phyloP scores from a whole-genome alignment of 2,888 invertebrate genomes.

The Agriopis aurantiaria region DNA sequence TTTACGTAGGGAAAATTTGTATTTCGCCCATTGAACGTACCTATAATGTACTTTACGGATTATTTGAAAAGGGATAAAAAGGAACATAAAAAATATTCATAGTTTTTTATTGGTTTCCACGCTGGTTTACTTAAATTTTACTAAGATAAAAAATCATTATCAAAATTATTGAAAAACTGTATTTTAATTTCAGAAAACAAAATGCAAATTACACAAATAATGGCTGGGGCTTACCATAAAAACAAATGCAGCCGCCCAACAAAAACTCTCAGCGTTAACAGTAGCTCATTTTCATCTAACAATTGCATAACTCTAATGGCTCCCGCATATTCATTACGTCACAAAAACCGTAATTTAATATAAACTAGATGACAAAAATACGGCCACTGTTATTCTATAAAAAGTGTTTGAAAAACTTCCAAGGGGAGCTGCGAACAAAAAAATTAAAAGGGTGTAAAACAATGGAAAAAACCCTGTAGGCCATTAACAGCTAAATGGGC shows the following conservation, averaged over 20 bases:
- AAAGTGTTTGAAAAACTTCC: constrained; percentile 70
- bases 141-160: not conserved
- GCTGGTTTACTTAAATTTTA: not conserved
- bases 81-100: too few species aligned
- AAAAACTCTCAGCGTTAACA: constrained; percentile 70
- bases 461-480: constrained; percentile 66
- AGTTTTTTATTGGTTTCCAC: too few species aligned
- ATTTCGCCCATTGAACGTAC: too few species aligned
- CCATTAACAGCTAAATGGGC: constrained; percentile 78
- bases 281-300: constrained; percentile 74
- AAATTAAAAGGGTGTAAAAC: constrained; percentile 78
- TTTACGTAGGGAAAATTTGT: too few species aligned
- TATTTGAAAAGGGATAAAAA: too few species aligned
- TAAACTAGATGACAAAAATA: constrained; percentile 84
- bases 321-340: constrained; percentile 82
- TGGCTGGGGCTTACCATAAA: constrained; percentile 27
- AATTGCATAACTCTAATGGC: constrained; percentile 69
- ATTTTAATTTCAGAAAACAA: constrained; percentile 6
- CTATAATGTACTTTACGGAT: too few species aligned
- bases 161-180: not conserved
- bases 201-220: constrained; percentile 4
- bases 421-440: constrained; percentile 67
- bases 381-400: constrained; percentile 74
- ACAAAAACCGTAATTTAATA: constrained; percentile 85
- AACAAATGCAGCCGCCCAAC: constrained; percentile 50